Conservation (phyloP, 2,797 vertebrate genomes). For the Enteromius thamalakanensis region DNA sequence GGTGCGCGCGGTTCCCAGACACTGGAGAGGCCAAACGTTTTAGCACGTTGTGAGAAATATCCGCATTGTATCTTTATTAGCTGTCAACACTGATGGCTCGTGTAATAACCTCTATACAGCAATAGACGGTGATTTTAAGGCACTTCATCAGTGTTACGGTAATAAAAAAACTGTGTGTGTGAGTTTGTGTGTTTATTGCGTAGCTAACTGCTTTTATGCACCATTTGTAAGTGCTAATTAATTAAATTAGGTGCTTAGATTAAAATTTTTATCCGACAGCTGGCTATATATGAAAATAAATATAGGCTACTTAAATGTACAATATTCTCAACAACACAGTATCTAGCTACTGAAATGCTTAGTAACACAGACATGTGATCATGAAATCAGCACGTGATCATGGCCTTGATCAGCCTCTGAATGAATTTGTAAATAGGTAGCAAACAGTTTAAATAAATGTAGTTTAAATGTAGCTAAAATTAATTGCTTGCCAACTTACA, state of each 20-base stretch:
- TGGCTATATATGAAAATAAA: neutral
- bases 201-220: neutral
- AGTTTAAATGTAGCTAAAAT: no score
- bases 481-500: no score
- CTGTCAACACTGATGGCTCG: constrained; percentile 69
- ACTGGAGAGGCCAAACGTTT: constrained; percentile 78
- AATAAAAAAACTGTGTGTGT: neutral
- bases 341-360: neutral
- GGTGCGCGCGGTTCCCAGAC: constrained; percentile 85
- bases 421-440: neutral
- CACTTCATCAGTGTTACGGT: neutral
- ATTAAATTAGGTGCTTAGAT: neutral
- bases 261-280: neutral
- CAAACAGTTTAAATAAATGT: no score
- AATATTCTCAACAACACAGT: neutral
- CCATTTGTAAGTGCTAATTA: neutral
- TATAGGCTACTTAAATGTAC: neutral
- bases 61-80: constrained; percentile 76
- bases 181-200: no score
- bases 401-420: neutral
- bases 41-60: constrained; percentile 81
- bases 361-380: neutral
- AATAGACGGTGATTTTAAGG: constrained; percentile 16
- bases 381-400: neutral
- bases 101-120: constrained; percentile 60